phyloP scores from a whole-genome alignment of 2,797 vertebrate genomes.

The Balearica regulorum region DNA sequence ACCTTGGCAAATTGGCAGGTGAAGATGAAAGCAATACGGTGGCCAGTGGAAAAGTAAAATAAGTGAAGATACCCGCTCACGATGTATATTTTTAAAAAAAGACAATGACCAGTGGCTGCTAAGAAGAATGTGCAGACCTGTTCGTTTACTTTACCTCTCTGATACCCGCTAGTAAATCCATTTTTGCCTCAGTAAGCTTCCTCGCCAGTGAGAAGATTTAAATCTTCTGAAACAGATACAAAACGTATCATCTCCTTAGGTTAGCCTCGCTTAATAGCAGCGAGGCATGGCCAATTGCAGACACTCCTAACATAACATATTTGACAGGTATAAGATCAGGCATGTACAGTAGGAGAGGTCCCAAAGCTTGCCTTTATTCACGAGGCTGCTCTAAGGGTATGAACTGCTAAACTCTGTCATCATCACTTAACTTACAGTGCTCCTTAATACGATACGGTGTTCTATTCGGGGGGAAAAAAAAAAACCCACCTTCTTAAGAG shows the following conservation, averaged over 20 bases:
- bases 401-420: conserved; percentile 57
- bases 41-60: background rate
- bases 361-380: conserved; percentile 31
- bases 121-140: background rate
- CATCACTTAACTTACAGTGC: conserved; percentile 29
- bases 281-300: background rate
- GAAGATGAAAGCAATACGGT: background rate
- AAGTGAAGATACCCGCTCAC: background rate
- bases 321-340: conserved; percentile 30
- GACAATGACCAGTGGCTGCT: fast-evolving
- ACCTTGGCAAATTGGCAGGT: background rate
- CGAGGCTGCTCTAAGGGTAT: conserved; percentile 11
- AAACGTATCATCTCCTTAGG: background rate
- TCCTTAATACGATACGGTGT: background rate
- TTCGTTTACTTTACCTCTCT: background rate
- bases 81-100: background rate
- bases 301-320: background rate
- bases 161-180: background rate
- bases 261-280: background rate
- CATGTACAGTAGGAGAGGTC: background rate
- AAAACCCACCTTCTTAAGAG: background rate
- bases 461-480: background rate
- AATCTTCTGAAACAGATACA: background rate
- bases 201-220: background rate
- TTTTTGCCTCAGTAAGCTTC: background rate